A percentile compares a stretch with the other conserved stretches of the same genome.
phyloP scores from a whole-genome alignment of 1,140 invertebrate species.

The Ephestia elutella region DNA sequence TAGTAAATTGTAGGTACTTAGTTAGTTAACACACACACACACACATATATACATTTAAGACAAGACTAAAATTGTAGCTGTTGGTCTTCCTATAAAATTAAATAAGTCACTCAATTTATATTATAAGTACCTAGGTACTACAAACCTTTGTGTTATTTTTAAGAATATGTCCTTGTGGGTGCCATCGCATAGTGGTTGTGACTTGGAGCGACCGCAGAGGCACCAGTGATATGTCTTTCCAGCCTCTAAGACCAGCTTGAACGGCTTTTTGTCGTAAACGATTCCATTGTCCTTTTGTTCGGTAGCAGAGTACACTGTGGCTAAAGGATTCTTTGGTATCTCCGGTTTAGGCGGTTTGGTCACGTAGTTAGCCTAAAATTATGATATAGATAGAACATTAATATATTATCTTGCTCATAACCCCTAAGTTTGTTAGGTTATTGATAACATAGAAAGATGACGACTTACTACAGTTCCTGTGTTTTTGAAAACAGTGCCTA shows the following conservation, averaged over 20 bases:
- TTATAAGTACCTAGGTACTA: neutral
- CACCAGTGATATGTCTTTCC: constrained; percentile 96
- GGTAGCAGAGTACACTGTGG: constrained; percentile 75
- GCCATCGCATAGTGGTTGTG: constrained; percentile 96
- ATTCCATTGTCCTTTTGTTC: constrained; percentile 80
- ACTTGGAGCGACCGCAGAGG: constrained; percentile 92
- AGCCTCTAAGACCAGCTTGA: constrained; percentile 82
- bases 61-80: too few species aligned
- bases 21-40: too few species aligned
- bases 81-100: too few species aligned
- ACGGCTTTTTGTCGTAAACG: constrained; percentile 92
- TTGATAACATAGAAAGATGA: neutral
- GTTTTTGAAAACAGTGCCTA: neutral
- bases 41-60: too few species aligned
- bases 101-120: too few species aligned
- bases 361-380: constrained; percentile 37
- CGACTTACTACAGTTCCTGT: neutral
- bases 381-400: too few species aligned
- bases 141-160: constrained; percentile 79
- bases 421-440: neutral
- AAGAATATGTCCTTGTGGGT: constrained; percentile 87
- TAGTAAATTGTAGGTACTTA: too few species aligned
- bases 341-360: constrained; percentile 63
- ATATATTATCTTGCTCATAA: neutral
- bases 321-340: constrained; percentile 79